Percentiles rank a stretch among this genome's conserved stretches.
Conservation (phyloP, 2,113 vertebrate genomes). For the Leucosticte australis region DNA sequence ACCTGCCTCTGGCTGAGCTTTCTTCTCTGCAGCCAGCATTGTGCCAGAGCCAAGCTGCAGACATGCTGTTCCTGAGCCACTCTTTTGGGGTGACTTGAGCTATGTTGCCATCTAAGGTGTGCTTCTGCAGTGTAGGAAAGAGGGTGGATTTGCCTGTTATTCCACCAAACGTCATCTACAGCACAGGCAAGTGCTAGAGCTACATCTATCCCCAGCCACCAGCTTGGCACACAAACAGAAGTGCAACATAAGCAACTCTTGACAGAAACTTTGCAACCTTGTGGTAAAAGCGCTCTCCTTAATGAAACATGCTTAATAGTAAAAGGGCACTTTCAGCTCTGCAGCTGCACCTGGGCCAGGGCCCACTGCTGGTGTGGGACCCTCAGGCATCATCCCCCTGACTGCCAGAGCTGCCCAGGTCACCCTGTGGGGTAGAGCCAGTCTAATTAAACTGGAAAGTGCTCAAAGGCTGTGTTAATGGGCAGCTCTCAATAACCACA, state of each 20-base stretch:
- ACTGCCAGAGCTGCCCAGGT: neutral
- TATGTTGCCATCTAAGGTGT: neutral
- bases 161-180: neutral
- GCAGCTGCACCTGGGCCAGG: neutral
- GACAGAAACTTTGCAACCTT: neutral
- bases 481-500: neutral
- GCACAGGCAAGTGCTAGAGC: neutral
- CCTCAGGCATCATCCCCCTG: neutral
- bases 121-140: neutral
- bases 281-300: neutral
- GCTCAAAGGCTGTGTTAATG: neutral
- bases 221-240: neutral
- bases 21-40: neutral
- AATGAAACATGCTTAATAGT: neutral
- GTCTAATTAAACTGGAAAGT: neutral
- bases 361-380: neutral
- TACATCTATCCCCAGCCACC: neutral
- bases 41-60: neutral
- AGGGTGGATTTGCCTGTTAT: neutral
- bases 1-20: neutral
- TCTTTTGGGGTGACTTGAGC: neutral
- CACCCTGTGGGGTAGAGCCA: neutral
- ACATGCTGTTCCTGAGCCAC: rapidly evolving
- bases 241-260: neutral
- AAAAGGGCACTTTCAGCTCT: neutral